phyloP scores from a whole-genome alignment of 1,140 invertebrate genomes.

The Brachionus asplanchnoidis region DNA sequence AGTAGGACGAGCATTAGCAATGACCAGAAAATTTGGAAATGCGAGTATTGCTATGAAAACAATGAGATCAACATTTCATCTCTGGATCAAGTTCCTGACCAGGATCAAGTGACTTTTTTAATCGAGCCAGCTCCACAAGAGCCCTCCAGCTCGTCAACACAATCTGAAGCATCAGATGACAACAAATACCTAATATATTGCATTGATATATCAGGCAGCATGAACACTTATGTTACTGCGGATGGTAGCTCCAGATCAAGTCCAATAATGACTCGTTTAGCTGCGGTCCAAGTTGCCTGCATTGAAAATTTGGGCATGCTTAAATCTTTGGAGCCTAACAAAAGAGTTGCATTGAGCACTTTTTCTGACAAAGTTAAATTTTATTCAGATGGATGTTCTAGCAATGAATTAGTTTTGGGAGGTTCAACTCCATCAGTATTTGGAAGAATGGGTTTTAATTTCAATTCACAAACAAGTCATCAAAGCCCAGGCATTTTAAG shows the following conservation, averaged over 20 bases:
- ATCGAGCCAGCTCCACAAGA: conserved; percentile 44
- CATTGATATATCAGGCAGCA: conserved; percentile 53
- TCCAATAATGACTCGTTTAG: conserved; percentile 44
- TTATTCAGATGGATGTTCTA: conserved; percentile 45
- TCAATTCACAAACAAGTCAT: neutral
- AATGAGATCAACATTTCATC: conserved; percentile 45
- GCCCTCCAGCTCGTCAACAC: neutral
- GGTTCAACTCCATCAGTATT: neutral
- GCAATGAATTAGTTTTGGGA: neutral
- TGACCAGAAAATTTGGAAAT: conserved; percentile 12
- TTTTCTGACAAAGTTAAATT: conserved; percentile 48
- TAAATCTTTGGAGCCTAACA: conserved; percentile 48
- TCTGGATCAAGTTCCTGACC: conserved; percentile 48
- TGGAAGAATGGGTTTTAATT: too few species aligned
- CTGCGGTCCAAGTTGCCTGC: conserved; percentile 48
- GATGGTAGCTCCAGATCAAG: conserved; percentile 45
- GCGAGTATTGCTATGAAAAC: conserved; percentile 50
- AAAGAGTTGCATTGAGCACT: conserved; percentile 47
- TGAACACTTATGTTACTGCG: conserved; percentile 45
- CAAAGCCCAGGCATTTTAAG: conserved; percentile 16
- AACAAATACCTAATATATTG: conserved; percentile 47
- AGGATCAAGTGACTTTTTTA: conserved; percentile 49
- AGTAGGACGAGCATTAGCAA: neutral
- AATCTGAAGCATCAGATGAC: conserved; percentile 33
- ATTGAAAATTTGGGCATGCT: conserved; percentile 48